Evolutionary conservation across 2,888 invertebrate genomes (phyloP).

Genomic region (Emmelina monodactyla): DNA sequence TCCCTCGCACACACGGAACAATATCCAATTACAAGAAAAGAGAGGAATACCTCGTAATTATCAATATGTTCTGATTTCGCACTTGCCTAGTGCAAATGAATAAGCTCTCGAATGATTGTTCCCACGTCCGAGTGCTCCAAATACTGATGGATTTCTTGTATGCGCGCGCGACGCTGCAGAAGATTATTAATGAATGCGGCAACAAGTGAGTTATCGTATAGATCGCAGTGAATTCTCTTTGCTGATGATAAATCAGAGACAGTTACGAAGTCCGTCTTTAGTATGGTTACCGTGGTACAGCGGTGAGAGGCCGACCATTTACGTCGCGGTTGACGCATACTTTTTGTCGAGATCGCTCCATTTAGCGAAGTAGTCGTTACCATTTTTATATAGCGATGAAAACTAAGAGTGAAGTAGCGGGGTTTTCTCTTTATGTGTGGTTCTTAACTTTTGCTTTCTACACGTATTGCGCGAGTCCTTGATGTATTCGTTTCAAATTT

Average conservation of each 20-base stretch:
- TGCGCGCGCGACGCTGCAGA: background rate
- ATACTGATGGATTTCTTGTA: slow-evolving; percentile 33
- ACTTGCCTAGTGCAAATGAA: slow-evolving; percentile 28
- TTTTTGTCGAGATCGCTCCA: background rate
- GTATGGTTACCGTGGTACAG: background rate
- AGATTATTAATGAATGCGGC: background rate
- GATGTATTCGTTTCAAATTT: no score
- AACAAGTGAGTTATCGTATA: background rate
- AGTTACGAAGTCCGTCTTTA: background rate
- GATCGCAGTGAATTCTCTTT: background rate
- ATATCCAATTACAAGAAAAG: slow-evolving; percentile 8
- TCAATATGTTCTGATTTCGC: slow-evolving; percentile 25
- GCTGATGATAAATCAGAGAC: background rate
- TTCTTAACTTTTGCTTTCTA: slow-evolving; percentile 38
- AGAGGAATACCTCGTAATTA: slow-evolving; percentile 27
- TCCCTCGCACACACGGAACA: background rate
- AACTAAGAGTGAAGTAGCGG: background rate
- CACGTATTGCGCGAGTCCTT: no score
- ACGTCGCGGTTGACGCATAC: background rate
- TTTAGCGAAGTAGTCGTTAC: background rate
- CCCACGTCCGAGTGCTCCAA: slow-evolving; percentile 53
- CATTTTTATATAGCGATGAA: background rate
- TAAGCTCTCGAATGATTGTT: slow-evolving; percentile 33
- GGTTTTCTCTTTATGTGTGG: slow-evolving; percentile 20
- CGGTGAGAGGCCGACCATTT: background rate